Evolutionary conservation across 2,888 invertebrate species (phyloP).

Genomic region (Pseudococcus jackbeardsleyi): DNA sequence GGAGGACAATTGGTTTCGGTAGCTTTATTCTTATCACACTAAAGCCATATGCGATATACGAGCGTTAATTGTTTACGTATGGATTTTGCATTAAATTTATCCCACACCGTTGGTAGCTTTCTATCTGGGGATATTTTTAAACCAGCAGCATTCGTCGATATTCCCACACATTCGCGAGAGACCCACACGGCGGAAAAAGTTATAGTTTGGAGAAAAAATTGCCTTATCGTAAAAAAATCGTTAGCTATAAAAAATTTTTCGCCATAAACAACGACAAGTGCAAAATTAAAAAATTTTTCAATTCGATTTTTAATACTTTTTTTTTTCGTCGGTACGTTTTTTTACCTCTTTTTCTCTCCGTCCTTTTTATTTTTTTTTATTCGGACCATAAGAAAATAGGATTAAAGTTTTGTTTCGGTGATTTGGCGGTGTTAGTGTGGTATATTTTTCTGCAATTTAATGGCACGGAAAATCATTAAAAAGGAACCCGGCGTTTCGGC

Average conservation of each 20-base stretch:
- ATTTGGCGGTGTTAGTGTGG: slow-evolving; percentile 48
- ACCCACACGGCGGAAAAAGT: neutral
- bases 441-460: slow-evolving; percentile 57
- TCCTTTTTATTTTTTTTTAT: neutral
- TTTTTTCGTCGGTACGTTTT: slow-evolving; percentile 20
- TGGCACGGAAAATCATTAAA: slow-evolving; percentile 56
- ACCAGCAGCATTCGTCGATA: neutral
- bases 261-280: slow-evolving; percentile 49
- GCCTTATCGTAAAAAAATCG: neutral
- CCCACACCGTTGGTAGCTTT: neutral
- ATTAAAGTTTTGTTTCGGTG: slow-evolving; percentile 54
- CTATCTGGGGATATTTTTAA: neutral
- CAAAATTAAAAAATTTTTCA: slow-evolving; percentile 45
- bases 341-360: neutral
- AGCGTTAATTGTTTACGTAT: slow-evolving; percentile 51
- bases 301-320: slow-evolving; percentile 53
- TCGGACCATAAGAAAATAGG: slow-evolving; percentile 42
- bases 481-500: slow-evolving; percentile 55
- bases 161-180: too few species aligned
- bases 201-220: neutral
- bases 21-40: slow-evolving; percentile 49
- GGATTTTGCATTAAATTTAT: slow-evolving; percentile 47
- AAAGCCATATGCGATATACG: neutral
- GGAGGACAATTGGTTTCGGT: neutral
- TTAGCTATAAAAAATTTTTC: neutral